A percentile compares a stretch with the other conserved stretches of the same genome.
Evolutionary conservation across 2,113 vertebrate species (phyloP).

Genomic region (Megaptera novaeangliae): DNA sequence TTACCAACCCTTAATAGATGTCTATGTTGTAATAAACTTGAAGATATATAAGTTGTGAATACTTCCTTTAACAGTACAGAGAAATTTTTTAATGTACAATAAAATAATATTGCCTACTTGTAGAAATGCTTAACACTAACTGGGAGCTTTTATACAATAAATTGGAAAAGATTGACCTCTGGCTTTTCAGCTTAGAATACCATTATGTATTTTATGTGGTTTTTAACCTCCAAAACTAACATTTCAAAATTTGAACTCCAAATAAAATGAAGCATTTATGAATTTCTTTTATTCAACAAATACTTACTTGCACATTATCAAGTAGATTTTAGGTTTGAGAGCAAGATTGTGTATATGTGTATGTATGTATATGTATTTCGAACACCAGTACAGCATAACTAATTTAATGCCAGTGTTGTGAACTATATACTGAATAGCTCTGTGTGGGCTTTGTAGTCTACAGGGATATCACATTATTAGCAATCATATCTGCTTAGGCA

Average conservation of each 20-base stretch:
- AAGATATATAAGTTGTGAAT: conserved; percentile 35
- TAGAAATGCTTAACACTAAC: conserved; percentile 39
- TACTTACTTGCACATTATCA: conserved; percentile 83
- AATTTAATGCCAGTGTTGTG: conserved; percentile 96
- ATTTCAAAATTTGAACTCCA: conserved; percentile 66
- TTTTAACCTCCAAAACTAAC: conserved; percentile 73
- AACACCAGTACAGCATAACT: conserved; percentile 87
- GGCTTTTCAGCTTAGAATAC: conserved; percentile 39
- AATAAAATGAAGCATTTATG: conserved; percentile 68
- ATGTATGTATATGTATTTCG: conserved; percentile 81
- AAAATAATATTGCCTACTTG: conserved; percentile 44
- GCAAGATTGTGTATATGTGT: conserved; percentile 66
- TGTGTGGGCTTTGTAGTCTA: conserved; percentile 94
- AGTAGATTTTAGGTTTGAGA: conserved; percentile 83
- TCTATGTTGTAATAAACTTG: conserved; percentile 40
- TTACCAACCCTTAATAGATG: conserved; percentile 11
- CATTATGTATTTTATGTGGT: conserved; percentile 69
- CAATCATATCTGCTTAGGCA: conserved; percentile 99
- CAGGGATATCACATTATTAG: conserved; percentile 99
- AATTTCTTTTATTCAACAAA: conserved; percentile 44
- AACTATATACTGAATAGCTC: conserved; percentile 96
- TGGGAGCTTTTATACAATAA: conserved; percentile 57
- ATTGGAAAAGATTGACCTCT: conserved; percentile 64
- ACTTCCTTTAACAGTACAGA: conserved; percentile 42
- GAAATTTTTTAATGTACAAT: conserved; percentile 39